Conservation (phyloP, 2,797 vertebrate species). For the Pygocentrus nattereri region DNA sequence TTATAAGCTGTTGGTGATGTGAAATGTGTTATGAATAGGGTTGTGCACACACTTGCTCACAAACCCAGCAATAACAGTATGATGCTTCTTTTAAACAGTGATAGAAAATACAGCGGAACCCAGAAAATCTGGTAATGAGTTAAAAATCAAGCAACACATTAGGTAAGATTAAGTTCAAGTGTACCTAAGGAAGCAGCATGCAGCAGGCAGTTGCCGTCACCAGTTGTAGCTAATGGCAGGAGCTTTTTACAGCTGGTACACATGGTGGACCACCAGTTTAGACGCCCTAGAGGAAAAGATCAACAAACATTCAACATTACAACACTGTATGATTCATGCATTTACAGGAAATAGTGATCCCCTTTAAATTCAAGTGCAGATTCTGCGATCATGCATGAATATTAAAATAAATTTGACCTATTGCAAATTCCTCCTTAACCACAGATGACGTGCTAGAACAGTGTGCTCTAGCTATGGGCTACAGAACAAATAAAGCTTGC, state of each 20-base stretch:
- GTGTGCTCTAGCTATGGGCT: not conserved
- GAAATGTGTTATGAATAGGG: too few relatives aligned
- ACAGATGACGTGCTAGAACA: slow-evolving; percentile 5
- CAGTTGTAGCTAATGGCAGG: slow-evolving; percentile 95
- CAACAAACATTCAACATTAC: not conserved
- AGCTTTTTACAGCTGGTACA: slow-evolving; percentile 97
- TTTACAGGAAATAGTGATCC: not conserved
- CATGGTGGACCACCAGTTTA: slow-evolving; percentile 99
- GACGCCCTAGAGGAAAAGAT: slow-evolving; percentile 83
- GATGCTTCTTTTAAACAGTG: not conserved
- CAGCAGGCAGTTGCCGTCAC: slow-evolving; percentile 97
- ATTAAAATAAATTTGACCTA: not conserved
- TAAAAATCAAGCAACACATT: not conserved
- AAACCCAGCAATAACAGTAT: not conserved
- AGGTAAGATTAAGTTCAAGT: slow-evolving; percentile 29
- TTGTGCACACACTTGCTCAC: too few relatives aligned
- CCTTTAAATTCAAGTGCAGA: slow-evolving; percentile 4
- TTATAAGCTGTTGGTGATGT: too few relatives aligned
- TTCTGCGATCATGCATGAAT: slow-evolving; percentile 3
- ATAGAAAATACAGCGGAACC: not conserved
- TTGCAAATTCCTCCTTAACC: slow-evolving; percentile 6
- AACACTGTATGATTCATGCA: not conserved
- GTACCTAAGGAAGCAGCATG: slow-evolving; percentile 97
- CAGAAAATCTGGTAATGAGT: not conserved
- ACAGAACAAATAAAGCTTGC: slow-evolving; percentile 12